Evolutionary conservation across 2,113 vertebrate genomes (phyloP), one percentile per base, ranked within the genome.

Genomic region (Seriola quinqueradiata): DNA sequence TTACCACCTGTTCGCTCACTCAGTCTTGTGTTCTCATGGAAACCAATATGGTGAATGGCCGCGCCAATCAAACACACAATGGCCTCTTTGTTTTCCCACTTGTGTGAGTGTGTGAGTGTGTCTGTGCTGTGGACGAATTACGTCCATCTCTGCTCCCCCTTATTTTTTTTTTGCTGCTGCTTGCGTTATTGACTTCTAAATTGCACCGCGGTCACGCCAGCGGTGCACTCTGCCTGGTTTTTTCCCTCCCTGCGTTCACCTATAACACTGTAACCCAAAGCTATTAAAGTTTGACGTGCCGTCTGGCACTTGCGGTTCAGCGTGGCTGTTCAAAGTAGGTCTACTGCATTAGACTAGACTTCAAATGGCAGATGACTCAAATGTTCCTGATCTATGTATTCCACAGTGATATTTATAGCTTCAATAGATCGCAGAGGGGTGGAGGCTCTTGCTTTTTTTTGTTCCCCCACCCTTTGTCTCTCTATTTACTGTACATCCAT

Each of bases 21-120:
- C 55, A 2, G 46, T 57, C 75, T 80, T 32, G 63, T 70, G 91
- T 93, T 93, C 84, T 87, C 92, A 91, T 92, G 90, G 92, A 87
- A 92, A 93, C 90, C 87, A 87, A 72, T 68, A 79, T 32, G 80
- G 59, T 70, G 84, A 83, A 58, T 84, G 75, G 74, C 64, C 9
- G 11, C 10, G 8, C 69, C 79, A 68, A 58, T 85, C 66, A 78
- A 63, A 80, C 80, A 40, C 77, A 89, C 90, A 91, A 79, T 70
- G 74, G 80, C 74, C 76, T 80, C 85, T 91, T 92, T 92, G 90
- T 91, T 74, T 83, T 65, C 34, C 34, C 70, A 46, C 57, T 42
- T 36, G 14, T 65, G 14, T 17, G 55, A 4, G 4, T 38, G 19
- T 74, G 36, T 68, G 61, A 67, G 46, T 59, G 50, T 50, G 44